Conservation (phyloP, 2,113 vertebrate species). For the Apteryx owenii region DNA sequence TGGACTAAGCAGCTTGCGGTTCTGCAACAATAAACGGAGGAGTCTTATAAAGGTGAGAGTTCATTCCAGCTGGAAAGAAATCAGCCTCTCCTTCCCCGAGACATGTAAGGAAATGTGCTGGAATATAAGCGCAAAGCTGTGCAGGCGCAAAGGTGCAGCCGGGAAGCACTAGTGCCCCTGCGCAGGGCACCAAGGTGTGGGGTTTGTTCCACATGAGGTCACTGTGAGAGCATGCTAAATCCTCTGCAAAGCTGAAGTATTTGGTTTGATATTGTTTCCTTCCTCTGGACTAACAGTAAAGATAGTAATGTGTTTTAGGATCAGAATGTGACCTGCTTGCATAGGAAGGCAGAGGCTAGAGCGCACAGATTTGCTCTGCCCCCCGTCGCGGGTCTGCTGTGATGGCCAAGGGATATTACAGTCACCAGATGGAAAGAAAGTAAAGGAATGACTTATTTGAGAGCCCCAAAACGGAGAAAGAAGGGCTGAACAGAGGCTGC, state of each 20-base stretch:
- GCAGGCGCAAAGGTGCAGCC: fast-evolving
- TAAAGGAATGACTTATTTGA: neutral
- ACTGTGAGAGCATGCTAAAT: slow-evolving; percentile 37
- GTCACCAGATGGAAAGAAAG: neutral
- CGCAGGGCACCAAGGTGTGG: neutral
- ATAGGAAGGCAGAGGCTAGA: neutral
- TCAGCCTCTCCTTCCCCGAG: no score
- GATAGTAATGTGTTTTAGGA: neutral
- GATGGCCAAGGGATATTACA: neutral
- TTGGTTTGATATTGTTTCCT: neutral
- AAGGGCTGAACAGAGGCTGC: neutral
- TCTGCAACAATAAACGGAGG: neutral
- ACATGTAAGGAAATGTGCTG: fast-evolving
- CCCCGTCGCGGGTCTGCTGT: neutral
- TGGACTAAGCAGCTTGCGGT: neutral
- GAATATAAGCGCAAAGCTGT: neutral
- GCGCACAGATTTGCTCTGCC: neutral
- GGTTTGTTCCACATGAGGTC: slow-evolving; percentile 63
- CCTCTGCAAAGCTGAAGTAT: neutral
- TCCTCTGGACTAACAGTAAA: neutral
- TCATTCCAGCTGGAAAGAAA: neutral
- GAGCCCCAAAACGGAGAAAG: neutral
- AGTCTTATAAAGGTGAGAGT: neutral
- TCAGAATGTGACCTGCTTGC: neutral
- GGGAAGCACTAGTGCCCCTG: neutral